Evolutionary conservation across 2,888 invertebrate species (phyloP).

Genomic region (Plutella xylostella): DNA sequence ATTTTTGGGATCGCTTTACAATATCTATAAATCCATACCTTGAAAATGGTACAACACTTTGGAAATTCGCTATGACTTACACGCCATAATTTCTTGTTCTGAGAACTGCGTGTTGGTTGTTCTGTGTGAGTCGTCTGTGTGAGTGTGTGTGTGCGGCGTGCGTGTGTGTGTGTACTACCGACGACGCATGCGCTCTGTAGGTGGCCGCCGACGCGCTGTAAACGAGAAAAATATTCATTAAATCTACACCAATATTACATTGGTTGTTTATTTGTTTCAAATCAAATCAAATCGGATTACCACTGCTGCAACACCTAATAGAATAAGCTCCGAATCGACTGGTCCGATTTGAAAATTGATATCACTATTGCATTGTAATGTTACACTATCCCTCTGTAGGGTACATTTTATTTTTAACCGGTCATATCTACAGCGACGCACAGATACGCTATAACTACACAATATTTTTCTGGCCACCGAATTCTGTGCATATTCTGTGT

Average conservation of each 20-base stretch:
- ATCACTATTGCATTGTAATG: neutral
- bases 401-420: too few relatives aligned
- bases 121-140: neutral
- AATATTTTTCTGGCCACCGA: too few relatives aligned
- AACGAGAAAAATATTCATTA: neutral
- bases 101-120: neutral
- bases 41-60: neutral
- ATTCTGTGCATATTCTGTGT: too few relatives aligned
- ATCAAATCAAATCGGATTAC: neutral
- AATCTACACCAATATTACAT: neutral
- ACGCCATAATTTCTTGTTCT: neutral
- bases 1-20: neutral
- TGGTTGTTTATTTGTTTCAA: neutral
- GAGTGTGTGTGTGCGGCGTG: too few relatives aligned
- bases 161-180: conserved; percentile 28
- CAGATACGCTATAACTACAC: neutral
- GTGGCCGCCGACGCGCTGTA: conserved; percentile 30
- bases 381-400: neutral
- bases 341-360: neutral
- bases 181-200: conserved; percentile 22
- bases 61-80: neutral
- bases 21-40: neutral
- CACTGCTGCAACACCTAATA: neutral
- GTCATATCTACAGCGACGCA: too few relatives aligned
- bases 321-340: neutral